A percentile compares a stretch with the other conserved stretches of the same genome.
Conservation (phyloP, 2,888 invertebrate genomes). For the Gari tellinella region DNA sequence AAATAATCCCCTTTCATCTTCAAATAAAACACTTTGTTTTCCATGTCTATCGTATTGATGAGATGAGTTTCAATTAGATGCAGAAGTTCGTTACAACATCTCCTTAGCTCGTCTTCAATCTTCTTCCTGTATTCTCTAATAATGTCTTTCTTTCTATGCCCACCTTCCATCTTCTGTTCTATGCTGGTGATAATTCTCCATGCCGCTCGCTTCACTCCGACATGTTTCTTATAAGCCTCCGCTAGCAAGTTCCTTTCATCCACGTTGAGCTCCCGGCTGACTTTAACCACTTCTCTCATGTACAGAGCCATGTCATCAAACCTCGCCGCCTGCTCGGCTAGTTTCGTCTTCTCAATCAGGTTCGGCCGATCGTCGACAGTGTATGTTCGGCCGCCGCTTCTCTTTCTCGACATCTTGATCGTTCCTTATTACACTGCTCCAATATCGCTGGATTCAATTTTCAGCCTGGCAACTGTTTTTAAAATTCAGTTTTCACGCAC, state of each 20-base stretch:
- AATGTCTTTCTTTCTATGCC: conserved; percentile 30
- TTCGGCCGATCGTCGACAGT: conserved; percentile 31
- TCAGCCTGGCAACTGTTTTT: no score
- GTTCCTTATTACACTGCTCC: no score
- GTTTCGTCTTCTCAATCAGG: conserved; percentile 30
- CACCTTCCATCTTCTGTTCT: conserved; percentile 35
- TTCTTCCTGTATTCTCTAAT: conserved; percentile 37
- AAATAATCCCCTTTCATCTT: conserved; percentile 55
- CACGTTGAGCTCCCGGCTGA: conserved; percentile 23
- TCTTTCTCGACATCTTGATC: no score
- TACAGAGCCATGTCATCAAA: conserved; percentile 36
- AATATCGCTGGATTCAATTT: no score
- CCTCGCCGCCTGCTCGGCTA: conserved; percentile 31
- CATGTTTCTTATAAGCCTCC: conserved; percentile 36
- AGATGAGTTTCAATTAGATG: conserved; percentile 32
- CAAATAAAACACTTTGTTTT: conserved; percentile 49
- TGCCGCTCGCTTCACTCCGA: conserved; percentile 34
- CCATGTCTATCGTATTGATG: conserved; percentile 30
- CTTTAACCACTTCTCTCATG: conserved; percentile 27
- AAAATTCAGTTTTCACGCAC: no score
- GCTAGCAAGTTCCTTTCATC: conserved; percentile 45
- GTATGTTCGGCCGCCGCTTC: not conserved
- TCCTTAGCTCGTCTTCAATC: conserved; percentile 41
- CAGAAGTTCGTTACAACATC: conserved; percentile 38
- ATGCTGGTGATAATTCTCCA: conserved; percentile 48